Percentiles rank a stretch among this genome's conserved stretches.
phyloP scores from a whole-genome alignment of 2,888 invertebrate genomes.

The Stenchaetothrips biformis region DNA sequence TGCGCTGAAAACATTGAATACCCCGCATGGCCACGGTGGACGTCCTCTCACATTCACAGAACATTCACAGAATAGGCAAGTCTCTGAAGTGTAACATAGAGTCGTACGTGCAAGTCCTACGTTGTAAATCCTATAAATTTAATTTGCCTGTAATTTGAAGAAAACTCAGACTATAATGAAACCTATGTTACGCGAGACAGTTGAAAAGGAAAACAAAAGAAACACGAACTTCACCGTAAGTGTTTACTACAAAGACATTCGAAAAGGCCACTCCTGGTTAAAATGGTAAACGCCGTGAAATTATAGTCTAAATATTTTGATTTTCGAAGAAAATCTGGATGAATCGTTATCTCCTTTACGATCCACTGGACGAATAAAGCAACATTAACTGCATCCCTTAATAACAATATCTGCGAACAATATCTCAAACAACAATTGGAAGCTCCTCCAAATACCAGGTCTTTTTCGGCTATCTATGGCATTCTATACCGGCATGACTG shows the following conservation, averaged over 20 bases:
- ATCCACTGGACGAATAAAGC: slow-evolving; percentile 23
- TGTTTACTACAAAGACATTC: background rate
- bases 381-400: background rate
- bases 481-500: too few species aligned
- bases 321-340: slow-evolving; percentile 14
- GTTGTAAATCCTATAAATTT: background rate
- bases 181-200: background rate
- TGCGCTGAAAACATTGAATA: too few species aligned
- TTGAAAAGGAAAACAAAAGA: background rate
- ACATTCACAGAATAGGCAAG: too few species aligned
- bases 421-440: too few species aligned
- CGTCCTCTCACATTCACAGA: too few species aligned
- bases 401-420: too few species aligned
- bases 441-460: too few species aligned
- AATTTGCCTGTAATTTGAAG: background rate
- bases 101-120: too few species aligned
- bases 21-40: too few species aligned
- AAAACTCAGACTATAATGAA: slow-evolving; percentile 15
- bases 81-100: too few species aligned
- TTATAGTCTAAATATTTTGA: slow-evolving; percentile 24
- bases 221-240: background rate
- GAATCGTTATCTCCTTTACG: background rate
- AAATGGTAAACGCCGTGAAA: background rate
- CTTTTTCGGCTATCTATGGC: too few species aligned
- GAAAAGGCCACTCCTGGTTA: slow-evolving; percentile 14